Conservation (phyloP, 2,113 vertebrate species). For the Mellivora capensis region DNA sequence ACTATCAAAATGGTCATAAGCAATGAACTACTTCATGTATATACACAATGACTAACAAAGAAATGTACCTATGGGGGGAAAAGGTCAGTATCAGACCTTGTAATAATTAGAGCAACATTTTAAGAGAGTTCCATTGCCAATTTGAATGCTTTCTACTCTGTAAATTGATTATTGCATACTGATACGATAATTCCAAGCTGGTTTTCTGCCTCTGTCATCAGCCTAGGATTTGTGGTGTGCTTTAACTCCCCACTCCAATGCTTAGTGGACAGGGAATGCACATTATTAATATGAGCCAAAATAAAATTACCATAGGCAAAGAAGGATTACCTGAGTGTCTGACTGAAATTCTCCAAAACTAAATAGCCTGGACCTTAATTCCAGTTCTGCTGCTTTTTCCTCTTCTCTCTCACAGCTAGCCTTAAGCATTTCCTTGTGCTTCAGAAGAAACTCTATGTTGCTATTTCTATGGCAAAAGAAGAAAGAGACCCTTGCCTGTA, state of each 20-base stretch:
- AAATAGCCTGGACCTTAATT: slow-evolving; percentile 78
- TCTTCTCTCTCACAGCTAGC: slow-evolving; percentile 74
- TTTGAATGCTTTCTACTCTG: background rate
- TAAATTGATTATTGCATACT: background rate
- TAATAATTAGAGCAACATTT: background rate
- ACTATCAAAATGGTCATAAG: background rate
- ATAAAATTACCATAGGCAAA: background rate
- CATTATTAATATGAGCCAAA: background rate
- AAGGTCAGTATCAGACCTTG: background rate
- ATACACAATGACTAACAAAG: background rate
- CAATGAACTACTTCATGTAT: background rate
- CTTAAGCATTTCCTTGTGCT: slow-evolving; percentile 73
- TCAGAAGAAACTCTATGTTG: slow-evolving; percentile 64
- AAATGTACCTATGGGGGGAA: background rate
- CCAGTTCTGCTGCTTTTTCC: slow-evolving; percentile 75
- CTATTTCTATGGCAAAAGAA: slow-evolving; percentile 68
- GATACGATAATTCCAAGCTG: background rate
- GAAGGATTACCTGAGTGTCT: slow-evolving; percentile 76
- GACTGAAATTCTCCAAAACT: slow-evolving; percentile 76
- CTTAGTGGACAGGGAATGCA: background rate
- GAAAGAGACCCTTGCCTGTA: background rate
- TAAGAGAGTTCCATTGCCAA: background rate
- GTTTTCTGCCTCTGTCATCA: background rate
- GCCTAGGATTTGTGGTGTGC: background rate
- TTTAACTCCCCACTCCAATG: background rate